Percentiles rank a stretch among this genome's conserved stretches.
phyloP scores from a whole-genome alignment of 2,888 invertebrate genomes.

The Eilema sororculum region DNA sequence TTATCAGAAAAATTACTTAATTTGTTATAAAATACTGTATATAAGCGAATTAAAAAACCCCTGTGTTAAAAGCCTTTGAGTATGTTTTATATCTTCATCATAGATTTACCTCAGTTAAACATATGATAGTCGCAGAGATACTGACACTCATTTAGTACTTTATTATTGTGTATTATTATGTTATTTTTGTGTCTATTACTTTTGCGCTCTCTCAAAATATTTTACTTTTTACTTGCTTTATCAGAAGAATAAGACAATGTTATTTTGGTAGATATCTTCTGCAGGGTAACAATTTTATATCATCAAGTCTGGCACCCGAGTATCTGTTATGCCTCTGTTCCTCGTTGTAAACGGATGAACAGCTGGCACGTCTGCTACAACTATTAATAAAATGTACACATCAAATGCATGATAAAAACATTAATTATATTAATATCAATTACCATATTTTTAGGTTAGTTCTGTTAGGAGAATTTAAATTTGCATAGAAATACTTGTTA shows the following conservation, averaged over 20 bases:
- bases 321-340: neutral
- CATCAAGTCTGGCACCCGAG: neutral
- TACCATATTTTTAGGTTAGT: neutral
- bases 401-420: neutral
- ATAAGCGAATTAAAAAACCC: neutral
- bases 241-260: neutral
- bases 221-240: neutral
- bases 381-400: neutral
- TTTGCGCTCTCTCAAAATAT: neutral
- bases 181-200: too few relatives aligned
- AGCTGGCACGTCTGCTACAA: neutral
- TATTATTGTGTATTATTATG: too few relatives aligned
- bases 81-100: neutral
- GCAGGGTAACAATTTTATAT: neutral
- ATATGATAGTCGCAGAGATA: neutral
- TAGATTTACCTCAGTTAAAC: neutral
- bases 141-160: neutral
- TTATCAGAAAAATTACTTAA: neutral
- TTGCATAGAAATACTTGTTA: neutral
- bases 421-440: too few relatives aligned
- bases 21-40: neutral
- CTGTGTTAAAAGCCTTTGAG: neutral
- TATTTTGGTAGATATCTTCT: neutral
- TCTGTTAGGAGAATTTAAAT: too few relatives aligned
- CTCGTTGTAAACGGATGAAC: neutral